Evolutionary conservation across 2,113 vertebrate genomes (phyloP).

Genomic region (Podilymbus podiceps): DNA sequence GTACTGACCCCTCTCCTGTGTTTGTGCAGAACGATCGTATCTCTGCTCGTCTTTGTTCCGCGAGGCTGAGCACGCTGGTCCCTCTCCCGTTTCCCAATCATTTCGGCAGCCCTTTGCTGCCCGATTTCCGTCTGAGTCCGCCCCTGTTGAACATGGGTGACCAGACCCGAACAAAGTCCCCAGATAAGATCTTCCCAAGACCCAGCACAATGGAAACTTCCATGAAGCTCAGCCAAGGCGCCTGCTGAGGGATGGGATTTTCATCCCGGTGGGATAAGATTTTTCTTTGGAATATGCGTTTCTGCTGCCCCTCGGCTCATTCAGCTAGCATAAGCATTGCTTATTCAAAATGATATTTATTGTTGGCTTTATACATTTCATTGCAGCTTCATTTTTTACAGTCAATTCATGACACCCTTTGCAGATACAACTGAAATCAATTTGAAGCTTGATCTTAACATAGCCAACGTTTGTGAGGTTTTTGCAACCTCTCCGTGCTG

Average conservation of each 20-base stretch:
- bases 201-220: constrained; percentile 59
- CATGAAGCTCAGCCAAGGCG: accelerated
- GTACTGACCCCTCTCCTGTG: background rate
- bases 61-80: accelerated
- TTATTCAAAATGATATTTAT: background rate
- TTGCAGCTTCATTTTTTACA: background rate
- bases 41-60: background rate
- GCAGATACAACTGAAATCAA: background rate
- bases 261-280: background rate
- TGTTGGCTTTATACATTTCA: background rate
- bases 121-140: accelerated
- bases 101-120: background rate
- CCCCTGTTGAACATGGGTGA: background rate
- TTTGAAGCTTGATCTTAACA: background rate
- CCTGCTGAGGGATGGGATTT: background rate
- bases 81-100: background rate
- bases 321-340: accelerated
- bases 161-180: background rate
- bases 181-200: constrained; percentile 20
- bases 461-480: background rate
- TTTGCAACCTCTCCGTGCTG: background rate
- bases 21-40: background rate
- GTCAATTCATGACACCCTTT: background rate
- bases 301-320: background rate
- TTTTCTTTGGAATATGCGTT: background rate